These are phyloP conservation scores for Brachionus paranguensis DNA, from an alignment of 1,140 invertebrate species.

Conservation along the genomic window DNA sequence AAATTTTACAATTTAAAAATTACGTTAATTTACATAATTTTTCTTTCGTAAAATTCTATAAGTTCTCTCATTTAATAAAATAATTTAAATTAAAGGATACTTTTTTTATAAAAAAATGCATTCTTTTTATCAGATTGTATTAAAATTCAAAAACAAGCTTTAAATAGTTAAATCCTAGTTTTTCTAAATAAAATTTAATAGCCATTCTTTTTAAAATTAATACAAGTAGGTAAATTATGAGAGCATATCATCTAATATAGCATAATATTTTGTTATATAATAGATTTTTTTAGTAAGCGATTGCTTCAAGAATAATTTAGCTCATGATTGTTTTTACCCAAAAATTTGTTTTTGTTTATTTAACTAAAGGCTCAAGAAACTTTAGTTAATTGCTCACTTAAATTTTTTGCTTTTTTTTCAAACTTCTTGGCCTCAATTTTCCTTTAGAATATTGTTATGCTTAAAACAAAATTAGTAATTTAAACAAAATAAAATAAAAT, in stretches of 20 bases:
- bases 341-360: neutral
- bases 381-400: neutral
- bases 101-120: no score
- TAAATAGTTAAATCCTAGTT: neutral
- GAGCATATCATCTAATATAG: no score
- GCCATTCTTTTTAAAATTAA: no score
- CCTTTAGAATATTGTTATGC: no score
- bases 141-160: neutral
- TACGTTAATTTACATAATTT: no score
- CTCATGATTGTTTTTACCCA: neutral
- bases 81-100: no score
- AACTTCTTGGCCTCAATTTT: neutral
- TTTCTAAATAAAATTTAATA: no score
- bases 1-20: no score
- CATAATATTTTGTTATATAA: no score
- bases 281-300: neutral
- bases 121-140: neutral
- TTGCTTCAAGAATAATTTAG: neutral
- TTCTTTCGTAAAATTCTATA: no score
- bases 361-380: neutral
- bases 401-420: neutral
- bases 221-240: no score
- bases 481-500: neutral
- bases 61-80: no score
- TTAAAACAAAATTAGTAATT: neutral